phyloP scores from a whole-genome alignment of 1,140 invertebrate genomes.

The Eriosoma lanigerum region DNA sequence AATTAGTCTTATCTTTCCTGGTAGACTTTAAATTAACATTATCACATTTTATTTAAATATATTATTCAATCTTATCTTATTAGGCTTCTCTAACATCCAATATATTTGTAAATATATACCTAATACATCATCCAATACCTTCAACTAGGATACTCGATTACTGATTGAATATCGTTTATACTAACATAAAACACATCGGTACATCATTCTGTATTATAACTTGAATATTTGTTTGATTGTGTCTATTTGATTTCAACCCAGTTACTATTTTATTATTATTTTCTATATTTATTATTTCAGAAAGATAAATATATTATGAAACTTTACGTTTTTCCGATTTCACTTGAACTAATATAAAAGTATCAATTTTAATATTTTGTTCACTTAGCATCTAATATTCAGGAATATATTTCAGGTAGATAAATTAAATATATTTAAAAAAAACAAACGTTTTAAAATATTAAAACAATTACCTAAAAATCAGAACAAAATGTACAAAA shows the following conservation, averaged over 20 bases:
- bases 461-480: no score
- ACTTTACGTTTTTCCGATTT: background rate
- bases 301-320: background rate
- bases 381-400: constrained; percentile 1
- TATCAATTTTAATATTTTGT: constrained; percentile 8
- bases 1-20: background rate
- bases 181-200: background rate
- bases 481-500: no score
- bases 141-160: background rate
- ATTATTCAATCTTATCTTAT: background rate
- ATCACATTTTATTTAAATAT: no score
- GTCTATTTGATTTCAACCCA: background rate
- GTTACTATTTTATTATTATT: background rate
- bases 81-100: background rate
- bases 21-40: background rate
- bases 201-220: background rate
- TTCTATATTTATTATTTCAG: background rate
- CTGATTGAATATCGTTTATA: background rate
- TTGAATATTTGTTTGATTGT: constrained; percentile 3
- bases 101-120: background rate
- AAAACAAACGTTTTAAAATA: no score
- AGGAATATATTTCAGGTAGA: constrained; percentile 19
- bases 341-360: constrained; percentile 10
- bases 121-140: background rate
- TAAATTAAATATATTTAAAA: no score